Percentiles rank a stretch among this genome's conserved stretches.
These are phyloP conservation scores for Isichthys henryi DNA, from an alignment of 2,113 vertebrate species.

Conservation along the genomic window DNA sequence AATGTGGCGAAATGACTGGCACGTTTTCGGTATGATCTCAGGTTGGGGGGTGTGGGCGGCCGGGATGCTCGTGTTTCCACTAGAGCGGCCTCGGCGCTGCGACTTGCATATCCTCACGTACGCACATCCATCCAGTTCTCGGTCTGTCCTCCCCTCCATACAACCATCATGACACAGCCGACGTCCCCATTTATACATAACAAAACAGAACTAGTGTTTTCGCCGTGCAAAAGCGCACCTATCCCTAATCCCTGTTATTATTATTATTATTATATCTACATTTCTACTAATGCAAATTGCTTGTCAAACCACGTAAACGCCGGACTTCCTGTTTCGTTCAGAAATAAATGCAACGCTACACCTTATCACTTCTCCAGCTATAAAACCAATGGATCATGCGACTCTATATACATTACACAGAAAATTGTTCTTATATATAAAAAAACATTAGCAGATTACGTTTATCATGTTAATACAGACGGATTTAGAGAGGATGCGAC, in stretches of 20 bases:
- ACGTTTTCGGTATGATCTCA: neutral
- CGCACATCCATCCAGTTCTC: neutral
- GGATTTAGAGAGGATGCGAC: neutral
- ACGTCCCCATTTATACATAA: neutral
- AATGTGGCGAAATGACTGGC: neutral
- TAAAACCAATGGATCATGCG: neutral
- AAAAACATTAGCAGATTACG: neutral
- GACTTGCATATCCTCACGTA: conserved; percentile 44
- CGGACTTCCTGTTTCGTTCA: neutral
- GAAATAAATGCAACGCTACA: neutral
- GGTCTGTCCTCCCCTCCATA: neutral
- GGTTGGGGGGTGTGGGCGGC: neutral
- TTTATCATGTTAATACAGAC: neutral
- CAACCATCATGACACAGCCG: neutral
- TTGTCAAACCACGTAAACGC: neutral
- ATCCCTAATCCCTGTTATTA: neutral
- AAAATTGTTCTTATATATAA: no score
- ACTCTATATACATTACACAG: neutral
- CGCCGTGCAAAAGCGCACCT: neutral
- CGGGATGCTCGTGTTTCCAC: neutral
- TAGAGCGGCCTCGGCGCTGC: neutral
- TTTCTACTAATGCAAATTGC: neutral
- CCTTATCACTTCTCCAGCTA: neutral
- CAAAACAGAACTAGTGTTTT: neutral
- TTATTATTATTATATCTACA: neutral